phyloP scores from a whole-genome alignment of 2,113 vertebrate species.

The Narcine bancroftii region DNA sequence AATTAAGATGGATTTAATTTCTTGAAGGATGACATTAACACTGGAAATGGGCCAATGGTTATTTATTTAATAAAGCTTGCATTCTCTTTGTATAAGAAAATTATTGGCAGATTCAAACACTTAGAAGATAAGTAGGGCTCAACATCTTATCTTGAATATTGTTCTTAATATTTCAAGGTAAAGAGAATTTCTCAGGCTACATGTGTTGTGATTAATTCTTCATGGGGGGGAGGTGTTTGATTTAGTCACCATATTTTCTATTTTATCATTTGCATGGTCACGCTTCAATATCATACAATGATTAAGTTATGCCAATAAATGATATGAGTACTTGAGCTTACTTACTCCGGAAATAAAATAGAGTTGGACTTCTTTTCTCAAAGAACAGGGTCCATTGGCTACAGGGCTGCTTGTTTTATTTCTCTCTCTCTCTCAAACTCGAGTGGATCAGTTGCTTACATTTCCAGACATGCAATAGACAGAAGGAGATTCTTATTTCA shows the following conservation, averaged over 20 bases:
- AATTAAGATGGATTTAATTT: neutral
- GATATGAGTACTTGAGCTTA: neutral
- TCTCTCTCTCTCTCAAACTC: neutral
- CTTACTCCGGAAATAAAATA: neutral
- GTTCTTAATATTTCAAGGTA: no score
- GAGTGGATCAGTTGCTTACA: neutral
- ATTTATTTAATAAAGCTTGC: neutral
- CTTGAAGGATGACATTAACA: neutral
- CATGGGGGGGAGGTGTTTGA: neutral
- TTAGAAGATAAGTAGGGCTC: neutral
- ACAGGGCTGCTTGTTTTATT: neutral
- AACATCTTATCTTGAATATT: neutral
- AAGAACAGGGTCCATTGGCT: neutral
- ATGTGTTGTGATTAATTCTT: neutral
- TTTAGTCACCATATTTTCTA: neutral
- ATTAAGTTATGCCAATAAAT: neutral
- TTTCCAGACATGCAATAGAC: neutral
- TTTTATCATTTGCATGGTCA: neutral
- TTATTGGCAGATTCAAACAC: neutral
- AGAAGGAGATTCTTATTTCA: neutral
- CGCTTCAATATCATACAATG: neutral
- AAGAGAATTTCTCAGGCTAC: neutral
- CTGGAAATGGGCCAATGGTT: neutral
- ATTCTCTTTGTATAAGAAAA: neutral
- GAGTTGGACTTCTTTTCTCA: neutral